Conservation (phyloP, 2,113 vertebrate species). For the Baryphthengus martii region DNA sequence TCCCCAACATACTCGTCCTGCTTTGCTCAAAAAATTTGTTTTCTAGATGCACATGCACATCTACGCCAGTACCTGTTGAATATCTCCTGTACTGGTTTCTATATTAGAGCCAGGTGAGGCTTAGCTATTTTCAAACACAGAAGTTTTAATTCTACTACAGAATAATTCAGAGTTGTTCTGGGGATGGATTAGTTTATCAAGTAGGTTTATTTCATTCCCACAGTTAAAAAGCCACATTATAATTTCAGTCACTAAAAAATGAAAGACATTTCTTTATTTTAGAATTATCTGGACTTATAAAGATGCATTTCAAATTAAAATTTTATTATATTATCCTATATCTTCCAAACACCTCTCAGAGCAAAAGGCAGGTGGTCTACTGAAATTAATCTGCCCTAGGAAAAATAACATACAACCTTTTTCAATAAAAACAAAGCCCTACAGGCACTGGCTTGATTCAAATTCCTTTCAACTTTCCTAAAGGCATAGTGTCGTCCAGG, state of each 20-base stretch:
- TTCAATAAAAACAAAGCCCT: background rate
- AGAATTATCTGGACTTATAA: background rate
- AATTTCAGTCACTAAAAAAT: background rate
- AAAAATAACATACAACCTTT: background rate
- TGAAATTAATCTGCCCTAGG: background rate
- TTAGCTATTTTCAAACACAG: background rate
- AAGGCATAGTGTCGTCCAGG: background rate
- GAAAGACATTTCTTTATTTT: background rate
- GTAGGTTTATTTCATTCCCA: background rate
- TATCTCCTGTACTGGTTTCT: background rate
- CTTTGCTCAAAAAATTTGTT: background rate
- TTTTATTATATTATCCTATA: background rate
- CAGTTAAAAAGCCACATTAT: background rate
- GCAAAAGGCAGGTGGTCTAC: background rate
- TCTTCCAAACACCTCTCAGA: background rate
- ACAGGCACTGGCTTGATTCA: background rate
- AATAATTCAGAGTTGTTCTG: background rate
- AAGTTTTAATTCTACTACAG: background rate
- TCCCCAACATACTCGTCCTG: background rate
- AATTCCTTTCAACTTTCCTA: background rate
- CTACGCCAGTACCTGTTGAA: background rate
- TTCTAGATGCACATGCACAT: background rate
- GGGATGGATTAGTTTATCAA: background rate
- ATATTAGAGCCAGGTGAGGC: background rate
- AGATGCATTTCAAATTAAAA: background rate